These are phyloP conservation scores for Rapana venosa DNA, from an alignment of 2,888 invertebrate genomes.

Conservation along the genomic window DNA sequence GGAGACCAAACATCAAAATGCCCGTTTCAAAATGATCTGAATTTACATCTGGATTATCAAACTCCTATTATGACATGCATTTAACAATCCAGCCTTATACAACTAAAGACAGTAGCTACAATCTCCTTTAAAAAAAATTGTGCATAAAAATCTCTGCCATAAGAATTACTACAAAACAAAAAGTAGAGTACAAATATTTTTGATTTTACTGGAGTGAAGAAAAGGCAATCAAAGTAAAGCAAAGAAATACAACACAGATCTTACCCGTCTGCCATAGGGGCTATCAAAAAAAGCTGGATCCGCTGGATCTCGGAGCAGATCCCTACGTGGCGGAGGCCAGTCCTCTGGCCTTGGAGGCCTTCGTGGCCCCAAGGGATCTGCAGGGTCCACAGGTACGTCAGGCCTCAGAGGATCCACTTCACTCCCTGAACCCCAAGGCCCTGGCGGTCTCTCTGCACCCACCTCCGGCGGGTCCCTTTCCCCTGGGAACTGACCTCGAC, in stretches of 20 bases:
- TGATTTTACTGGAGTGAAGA: not conserved
- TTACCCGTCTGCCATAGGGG: slow-evolving; percentile 28
- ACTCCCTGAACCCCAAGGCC: slow-evolving; percentile 30
- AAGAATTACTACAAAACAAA: too few relatives aligned
- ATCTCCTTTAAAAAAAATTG: too few relatives aligned
- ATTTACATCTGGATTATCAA: too few relatives aligned
- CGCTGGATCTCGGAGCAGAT: slow-evolving; percentile 15
- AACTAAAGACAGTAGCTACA: too few relatives aligned
- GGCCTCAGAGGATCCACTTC: not conserved
- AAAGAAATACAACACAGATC: not conserved
- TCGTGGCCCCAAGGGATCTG: slow-evolving; percentile 2
- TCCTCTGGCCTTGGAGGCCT: slow-evolving; percentile 2
- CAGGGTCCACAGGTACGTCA: not conserved
- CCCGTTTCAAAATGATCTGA: too few relatives aligned
- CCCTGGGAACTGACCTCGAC: slow-evolving; percentile 16
- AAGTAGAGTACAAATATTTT: not conserved
- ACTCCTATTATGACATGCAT: too few relatives aligned
- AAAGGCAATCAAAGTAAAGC: not conserved
- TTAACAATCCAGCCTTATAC: too few relatives aligned
- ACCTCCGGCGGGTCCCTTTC: slow-evolving; percentile 7
- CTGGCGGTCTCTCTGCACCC: slow-evolving; percentile 5
- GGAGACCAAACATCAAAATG: too few relatives aligned
- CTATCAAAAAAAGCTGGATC: not conserved
- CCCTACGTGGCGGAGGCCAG: slow-evolving; percentile 2
- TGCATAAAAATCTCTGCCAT: too few relatives aligned